Percentiles rank a stretch among this genome's conserved stretches.
Evolutionary conservation across 2,888 invertebrate genomes (phyloP).

Genomic region (Cremastinae sp.): DNA sequence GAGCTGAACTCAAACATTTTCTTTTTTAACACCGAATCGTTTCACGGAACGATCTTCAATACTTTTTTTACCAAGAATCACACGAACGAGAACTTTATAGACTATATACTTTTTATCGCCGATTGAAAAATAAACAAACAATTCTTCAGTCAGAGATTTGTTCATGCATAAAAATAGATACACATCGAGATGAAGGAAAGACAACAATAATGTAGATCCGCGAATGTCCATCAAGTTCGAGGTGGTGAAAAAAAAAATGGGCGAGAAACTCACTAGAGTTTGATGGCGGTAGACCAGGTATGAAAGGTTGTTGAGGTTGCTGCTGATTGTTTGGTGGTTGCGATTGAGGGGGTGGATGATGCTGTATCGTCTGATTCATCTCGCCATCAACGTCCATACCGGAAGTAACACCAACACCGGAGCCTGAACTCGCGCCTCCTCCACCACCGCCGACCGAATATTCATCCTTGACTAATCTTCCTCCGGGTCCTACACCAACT

Average conservation of each 20-base stretch:
- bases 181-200: conserved; percentile 7
- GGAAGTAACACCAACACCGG: conserved; percentile 78
- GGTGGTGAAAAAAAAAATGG: conserved; percentile 22
- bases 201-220: conserved; percentile 37
- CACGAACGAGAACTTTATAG: no score
- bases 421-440: conserved; percentile 77
- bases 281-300: conserved; percentile 73
- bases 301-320: conserved; percentile 80
- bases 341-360: conserved; percentile 84
- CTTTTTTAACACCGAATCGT: neutral
- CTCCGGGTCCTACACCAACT: conserved; percentile 82
- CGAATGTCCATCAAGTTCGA: conserved; percentile 22
- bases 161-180: no score
- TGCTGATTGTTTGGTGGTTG: conserved; percentile 72
- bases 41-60: no score
- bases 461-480: conserved; percentile 94
- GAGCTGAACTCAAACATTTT: no score
- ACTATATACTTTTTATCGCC: no score
- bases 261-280: conserved; percentile 73
- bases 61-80: neutral
- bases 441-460: conserved; percentile 88
- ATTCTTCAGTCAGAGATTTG: no score
- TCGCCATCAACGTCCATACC: conserved; percentile 84
- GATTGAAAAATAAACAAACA: no score
- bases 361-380: conserved; percentile 86